Percentiles rank a stretch among this genome's conserved stretches.
Conservation (phyloP, 2,113 vertebrate species). For the Proterorhinus semilunaris region DNA sequence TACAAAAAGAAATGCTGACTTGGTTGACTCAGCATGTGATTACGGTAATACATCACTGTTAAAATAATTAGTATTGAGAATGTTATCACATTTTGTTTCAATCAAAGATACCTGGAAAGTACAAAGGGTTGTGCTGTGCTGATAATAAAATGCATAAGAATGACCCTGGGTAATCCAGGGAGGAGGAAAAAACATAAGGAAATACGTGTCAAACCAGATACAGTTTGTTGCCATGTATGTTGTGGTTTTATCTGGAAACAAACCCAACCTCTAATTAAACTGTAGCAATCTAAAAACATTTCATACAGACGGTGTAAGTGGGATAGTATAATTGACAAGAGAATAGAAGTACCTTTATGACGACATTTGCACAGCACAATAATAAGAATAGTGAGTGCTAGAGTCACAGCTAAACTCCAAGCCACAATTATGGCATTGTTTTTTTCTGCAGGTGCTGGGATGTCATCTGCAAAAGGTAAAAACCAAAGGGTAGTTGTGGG, state of each 20-base stretch:
- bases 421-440: constrained; percentile 4
- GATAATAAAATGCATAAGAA: too few species aligned
- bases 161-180: neutral
- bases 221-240: too few species aligned
- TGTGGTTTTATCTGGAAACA: neutral
- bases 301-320: neutral
- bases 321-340: neutral
- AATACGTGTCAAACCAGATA: neutral
- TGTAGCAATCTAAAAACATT: neutral
- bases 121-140: too few species aligned
- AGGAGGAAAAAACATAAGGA: neutral
- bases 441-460: neutral
- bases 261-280: neutral
- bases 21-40: too few species aligned
- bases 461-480: constrained; percentile 47
- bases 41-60: too few species aligned
- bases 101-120: too few species aligned
- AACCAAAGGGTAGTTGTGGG: neutral
- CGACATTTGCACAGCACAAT: constrained; percentile 2
- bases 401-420: neutral
- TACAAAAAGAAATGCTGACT: too few species aligned
- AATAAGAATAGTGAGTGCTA: neutral
- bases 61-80: too few species aligned
- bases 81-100: neutral
- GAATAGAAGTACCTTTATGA: constrained; percentile 40